Evolutionary conservation across 1,140 invertebrate genomes (phyloP), one percentile per base, ranked within the genome.

Genomic region (Rhynchophorus ferrugineus): DNA sequence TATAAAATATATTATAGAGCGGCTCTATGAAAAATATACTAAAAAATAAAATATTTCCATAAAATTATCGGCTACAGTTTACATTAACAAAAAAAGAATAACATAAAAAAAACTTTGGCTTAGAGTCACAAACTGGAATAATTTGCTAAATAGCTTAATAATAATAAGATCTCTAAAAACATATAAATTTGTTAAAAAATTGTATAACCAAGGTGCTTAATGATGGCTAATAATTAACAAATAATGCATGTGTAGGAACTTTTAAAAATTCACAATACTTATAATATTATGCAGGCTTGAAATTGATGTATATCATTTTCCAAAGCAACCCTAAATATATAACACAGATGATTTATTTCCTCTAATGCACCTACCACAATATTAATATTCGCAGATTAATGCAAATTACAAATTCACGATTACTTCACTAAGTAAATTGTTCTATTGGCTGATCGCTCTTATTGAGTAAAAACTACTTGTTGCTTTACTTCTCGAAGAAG

Each of bases 401-500:
- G n/a, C n/a, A n/a, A n/a, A n/a, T n/a, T n/a, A n/a, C 24, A 29
- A 29, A 5, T 29, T 7, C 3, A 16, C 2, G n/a, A 24, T 9
- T 3, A 24, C 9, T 33, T 38, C 14, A 63, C 61, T 68, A 69
- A 54, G 65, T 68, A 3, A 63, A 55, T 37, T 66, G 49, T 52
- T 67, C 58, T 38, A 68, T 61, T 46, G 60, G 46, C 44, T 66
- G 63, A 36, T 67, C 62, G 52, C 65, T 66, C 54, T 68, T 68
- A 45, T 68, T 65, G 37, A 65, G 50, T 33, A 61, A 50, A 44
- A 65, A 53, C 22, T 65, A 58, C 21, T 63, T 62, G 24, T 63
- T 24, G 53, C 41, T 29, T 63, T 67, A 19, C 56, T 63, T 8
- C 42, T 43, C 9, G 16, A 42, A 54, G 42, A 57, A 62, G 20